Evolutionary conservation across 2,888 invertebrate species (phyloP).

Genomic region (Synanthedon tipuliformis): DNA sequence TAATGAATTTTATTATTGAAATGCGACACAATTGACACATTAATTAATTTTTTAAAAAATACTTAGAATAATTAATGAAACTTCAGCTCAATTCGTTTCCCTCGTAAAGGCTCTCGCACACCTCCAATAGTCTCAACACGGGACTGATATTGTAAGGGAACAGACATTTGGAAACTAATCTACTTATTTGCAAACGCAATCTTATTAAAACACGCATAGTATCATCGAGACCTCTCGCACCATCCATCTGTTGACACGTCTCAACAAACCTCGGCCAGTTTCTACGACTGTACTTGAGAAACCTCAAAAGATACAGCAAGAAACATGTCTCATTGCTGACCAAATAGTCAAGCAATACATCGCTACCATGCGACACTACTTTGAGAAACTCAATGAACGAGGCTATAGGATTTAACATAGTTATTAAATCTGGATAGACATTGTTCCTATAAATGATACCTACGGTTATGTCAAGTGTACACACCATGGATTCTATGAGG

Average conservation of each 20-base stretch:
- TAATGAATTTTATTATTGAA: neutral
- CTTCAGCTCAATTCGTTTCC: constrained; percentile 82
- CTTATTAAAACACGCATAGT: constrained; percentile 87
- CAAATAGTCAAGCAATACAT: constrained; percentile 84
- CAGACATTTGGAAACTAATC: constrained; percentile 83
- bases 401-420: constrained; percentile 85
- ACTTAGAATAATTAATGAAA: no score
- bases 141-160: constrained; percentile 94
- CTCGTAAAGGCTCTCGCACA: constrained; percentile 87
- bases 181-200: constrained; percentile 82
- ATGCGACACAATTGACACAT: neutral
- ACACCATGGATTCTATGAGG: constrained; percentile 91
- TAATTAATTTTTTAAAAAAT: neutral
- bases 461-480: constrained; percentile 87
- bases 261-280: constrained; percentile 87
- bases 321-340: constrained; percentile 94
- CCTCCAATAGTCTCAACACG: constrained; percentile 83
- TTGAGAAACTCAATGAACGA: constrained; percentile 90
- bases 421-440: constrained; percentile 81
- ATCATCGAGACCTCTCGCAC: constrained; percentile 75
- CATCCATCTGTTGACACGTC: constrained; percentile 77
- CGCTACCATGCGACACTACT: constrained; percentile 84
- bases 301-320: constrained; percentile 83
- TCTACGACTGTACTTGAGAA: constrained; percentile 84
- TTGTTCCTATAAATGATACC: constrained; percentile 86